Percentiles rank a stretch among this genome's conserved stretches.
phyloP scores from a whole-genome alignment of 2,888 invertebrate species.

The Pocota personata region DNA sequence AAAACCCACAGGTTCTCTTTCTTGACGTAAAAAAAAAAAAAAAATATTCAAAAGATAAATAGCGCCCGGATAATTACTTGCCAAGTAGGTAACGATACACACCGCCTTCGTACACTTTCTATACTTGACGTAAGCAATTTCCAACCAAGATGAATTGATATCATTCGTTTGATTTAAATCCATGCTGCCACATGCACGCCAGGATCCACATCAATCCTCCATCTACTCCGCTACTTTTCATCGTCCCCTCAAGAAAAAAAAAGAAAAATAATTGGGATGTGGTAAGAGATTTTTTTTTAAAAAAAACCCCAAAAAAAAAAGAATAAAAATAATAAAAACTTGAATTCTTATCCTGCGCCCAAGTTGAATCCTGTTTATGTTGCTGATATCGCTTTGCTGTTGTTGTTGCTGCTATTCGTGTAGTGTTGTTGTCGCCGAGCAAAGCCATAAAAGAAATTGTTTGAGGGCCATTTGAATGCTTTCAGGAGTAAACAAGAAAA shows the following conservation, averaged over 20 bases:
- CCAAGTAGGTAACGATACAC: not conserved
- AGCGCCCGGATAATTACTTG: not conserved
- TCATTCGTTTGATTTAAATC: slow-evolving; percentile 74
- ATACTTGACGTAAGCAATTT: slow-evolving; percentile 42
- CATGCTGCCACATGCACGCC: slow-evolving; percentile 51
- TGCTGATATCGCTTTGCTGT: slow-evolving; percentile 25
- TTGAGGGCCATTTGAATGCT: slow-evolving; percentile 75
- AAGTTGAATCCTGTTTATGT: slow-evolving; percentile 38
- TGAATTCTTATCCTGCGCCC: slow-evolving; percentile 58
- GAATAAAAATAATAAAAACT: slow-evolving; percentile 43
- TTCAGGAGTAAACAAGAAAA: slow-evolving; percentile 75
- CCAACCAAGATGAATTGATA: slow-evolving; percentile 73
- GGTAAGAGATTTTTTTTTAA: slow-evolving; percentile 24
- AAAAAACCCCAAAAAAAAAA: slow-evolving; percentile 2
- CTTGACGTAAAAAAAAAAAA: too few species aligned
- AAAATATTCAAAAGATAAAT: not conserved
- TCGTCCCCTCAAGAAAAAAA: not conserved
- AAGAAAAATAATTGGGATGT: slow-evolving; percentile 58
- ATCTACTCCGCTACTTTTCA: slow-evolving; percentile 4
- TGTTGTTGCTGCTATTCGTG: slow-evolving; percentile 34
- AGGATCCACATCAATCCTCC: slow-evolving; percentile 62
- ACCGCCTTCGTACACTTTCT: not conserved
- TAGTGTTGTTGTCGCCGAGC: slow-evolving; percentile 66
- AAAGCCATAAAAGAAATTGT: slow-evolving; percentile 72
- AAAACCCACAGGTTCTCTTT: not conserved